Evolutionary conservation across 2,888 invertebrate species (phyloP), one percentile per base, ranked within the genome.

Genomic region (Pheosia tremula): DNA sequence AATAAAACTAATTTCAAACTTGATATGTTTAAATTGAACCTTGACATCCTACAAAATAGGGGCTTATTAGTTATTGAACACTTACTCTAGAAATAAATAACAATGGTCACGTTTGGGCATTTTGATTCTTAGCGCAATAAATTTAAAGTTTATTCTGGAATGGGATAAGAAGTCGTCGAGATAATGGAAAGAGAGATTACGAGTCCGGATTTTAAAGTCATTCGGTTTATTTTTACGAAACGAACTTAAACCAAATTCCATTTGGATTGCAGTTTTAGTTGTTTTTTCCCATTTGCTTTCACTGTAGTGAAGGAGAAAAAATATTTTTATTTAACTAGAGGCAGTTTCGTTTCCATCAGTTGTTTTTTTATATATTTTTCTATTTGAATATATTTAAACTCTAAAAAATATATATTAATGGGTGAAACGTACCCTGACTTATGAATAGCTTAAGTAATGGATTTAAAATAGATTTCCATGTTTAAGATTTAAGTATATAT

Each of bases 201-300:
- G 77, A 80, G 82, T 84, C 82, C 82, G 78, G 82, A 84, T 83
- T 89, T 88, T 86, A 83, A 87, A 88, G 80, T 81, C 82, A 72
- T 81, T 79, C 85, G 81, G 86, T 87, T 90, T 90, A 86, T 88
- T 90, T 88, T 87, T 86, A 85, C 80, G 84, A 82, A 79, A 77
- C 67, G 74, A 82, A 83, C 82, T 84, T 80, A 82, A 83, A 71
- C 69, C 64, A 73, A 69, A 70, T 68, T 75, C 68, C 69, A 69
- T 75, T 75, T 67, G 57, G 58, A 69, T 61, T 54, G 67, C 57
- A 67, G 61, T 68, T 55, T 52, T 24, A 58, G 59, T 58, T 65
- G 57, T 60, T 57, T 60, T 63, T 71, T 10, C 54, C 10, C 55
- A 67, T 65, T 13, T 57, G 45, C 65, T 64, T 60, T 56, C 64